Evolutionary conservation across 2,797 vertebrate species (phyloP).

Genomic region (Paratrypauchen microcephalus): DNA sequence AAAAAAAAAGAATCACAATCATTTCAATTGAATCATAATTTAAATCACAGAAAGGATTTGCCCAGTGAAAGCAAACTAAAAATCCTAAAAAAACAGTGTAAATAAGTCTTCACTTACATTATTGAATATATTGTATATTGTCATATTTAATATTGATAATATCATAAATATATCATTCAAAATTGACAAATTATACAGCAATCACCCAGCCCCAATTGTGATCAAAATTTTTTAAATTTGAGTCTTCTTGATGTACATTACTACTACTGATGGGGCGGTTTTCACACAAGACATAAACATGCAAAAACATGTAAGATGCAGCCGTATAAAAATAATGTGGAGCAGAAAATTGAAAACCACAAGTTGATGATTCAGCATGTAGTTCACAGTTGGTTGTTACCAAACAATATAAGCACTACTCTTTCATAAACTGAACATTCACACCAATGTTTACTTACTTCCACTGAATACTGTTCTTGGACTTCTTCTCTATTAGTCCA

Average conservation of each 20-base stretch:
- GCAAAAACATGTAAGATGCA: too few relatives aligned
- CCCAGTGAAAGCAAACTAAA: too few relatives aligned
- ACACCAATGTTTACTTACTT: conserved; percentile 83
- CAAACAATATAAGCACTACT: background rate
- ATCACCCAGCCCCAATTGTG: too few relatives aligned
- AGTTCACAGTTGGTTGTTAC: background rate
- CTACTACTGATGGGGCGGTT: too few relatives aligned
- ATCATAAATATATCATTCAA: too few relatives aligned
- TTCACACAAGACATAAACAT: too few relatives aligned
- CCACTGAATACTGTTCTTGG: conserved; percentile 99
- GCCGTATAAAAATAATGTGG: background rate
- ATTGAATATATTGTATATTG: background rate
- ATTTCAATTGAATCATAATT: background rate
- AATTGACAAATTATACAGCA: too few relatives aligned
- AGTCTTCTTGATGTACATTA: too few relatives aligned
- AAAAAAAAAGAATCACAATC: background rate
- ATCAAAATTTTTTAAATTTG: too few relatives aligned
- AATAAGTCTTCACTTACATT: background rate
- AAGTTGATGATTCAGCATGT: background rate
- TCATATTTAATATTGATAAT: too few relatives aligned
- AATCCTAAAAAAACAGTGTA: too few relatives aligned
- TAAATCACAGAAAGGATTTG: background rate
- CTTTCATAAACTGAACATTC: background rate
- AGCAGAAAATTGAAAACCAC: background rate
- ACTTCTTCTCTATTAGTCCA: conserved; percentile 97